These are phyloP conservation scores for Nowickia ferox DNA, from an alignment of 2,888 invertebrate species.

Conservation along the genomic window DNA sequence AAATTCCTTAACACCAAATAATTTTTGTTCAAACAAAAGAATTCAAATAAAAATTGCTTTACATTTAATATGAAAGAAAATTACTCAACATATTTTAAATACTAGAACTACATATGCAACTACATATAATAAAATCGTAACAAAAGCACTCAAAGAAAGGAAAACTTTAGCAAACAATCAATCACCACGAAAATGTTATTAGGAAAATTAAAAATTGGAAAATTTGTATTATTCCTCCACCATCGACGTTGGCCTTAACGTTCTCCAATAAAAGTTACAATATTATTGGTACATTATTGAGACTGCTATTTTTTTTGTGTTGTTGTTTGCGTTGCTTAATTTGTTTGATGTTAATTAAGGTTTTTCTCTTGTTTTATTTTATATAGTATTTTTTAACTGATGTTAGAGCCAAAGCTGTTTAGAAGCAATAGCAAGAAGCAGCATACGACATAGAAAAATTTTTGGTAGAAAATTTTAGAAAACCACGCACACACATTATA, in stretches of 20 bases:
- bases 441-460: slow-evolving; percentile 56
- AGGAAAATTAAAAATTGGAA: slow-evolving; percentile 49
- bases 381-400: slow-evolving; percentile 9
- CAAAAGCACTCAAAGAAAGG: not conserved
- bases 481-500: slow-evolving; percentile 21
- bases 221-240: slow-evolving; percentile 40
- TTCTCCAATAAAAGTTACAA: slow-evolving; percentile 55
- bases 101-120: not conserved
- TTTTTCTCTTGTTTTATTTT: slow-evolving; percentile 36
- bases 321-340: slow-evolving; percentile 43
- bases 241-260: slow-evolving; percentile 47
- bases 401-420: slow-evolving; percentile 51
- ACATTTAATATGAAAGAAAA: not conserved
- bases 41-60: slow-evolving; percentile 34
- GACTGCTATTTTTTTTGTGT: slow-evolving; percentile 21
- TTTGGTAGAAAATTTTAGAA: slow-evolving; percentile 46
- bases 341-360: slow-evolving; percentile 30
- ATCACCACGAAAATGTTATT: slow-evolving; percentile 50
- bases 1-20: slow-evolving; percentile 14
- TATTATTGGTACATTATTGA: slow-evolving; percentile 55
- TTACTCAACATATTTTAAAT: not conserved
- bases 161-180: slow-evolving; percentile 37
- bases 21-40: slow-evolving; percentile 2
- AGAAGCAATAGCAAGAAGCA: slow-evolving; percentile 39
- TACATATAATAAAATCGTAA: not conserved